Conservation (phyloP, 2,113 vertebrate species). For the Zosterops japonicus region DNA sequence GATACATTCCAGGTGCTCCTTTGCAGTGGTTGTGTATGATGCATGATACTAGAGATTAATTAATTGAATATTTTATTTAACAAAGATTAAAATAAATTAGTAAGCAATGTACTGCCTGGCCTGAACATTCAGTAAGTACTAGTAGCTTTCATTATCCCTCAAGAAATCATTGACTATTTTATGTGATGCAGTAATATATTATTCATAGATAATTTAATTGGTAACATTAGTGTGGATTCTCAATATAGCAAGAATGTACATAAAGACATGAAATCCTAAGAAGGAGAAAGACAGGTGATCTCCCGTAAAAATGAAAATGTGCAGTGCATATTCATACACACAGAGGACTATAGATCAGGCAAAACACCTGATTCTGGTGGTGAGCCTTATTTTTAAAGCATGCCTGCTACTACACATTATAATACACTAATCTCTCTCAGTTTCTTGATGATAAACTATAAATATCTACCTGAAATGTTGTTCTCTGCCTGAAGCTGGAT, state of each 20-base stretch:
- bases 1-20: accelerated
- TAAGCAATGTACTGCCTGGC: background rate
- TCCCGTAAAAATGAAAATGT: background rate
- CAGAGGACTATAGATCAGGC: background rate
- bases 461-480: background rate
- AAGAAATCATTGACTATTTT: slow-evolving; percentile 35
- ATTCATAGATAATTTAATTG: slow-evolving; percentile 53
- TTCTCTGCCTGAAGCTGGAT: background rate
- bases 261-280: slow-evolving; percentile 15
- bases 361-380: background rate
- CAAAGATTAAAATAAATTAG: slow-evolving; percentile 16
- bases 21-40: background rate
- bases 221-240: slow-evolving; percentile 3
- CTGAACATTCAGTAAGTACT: background rate
- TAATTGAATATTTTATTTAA: slow-evolving; percentile 47
- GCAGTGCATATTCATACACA: background rate
- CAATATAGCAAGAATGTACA: background rate
- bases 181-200: slow-evolving; percentile 3
- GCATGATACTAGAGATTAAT: background rate
- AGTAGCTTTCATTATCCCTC: slow-evolving; percentile 28
- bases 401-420: background rate
- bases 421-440: background rate
- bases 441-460: background rate
- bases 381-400: background rate
- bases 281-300: background rate